phyloP scores from a whole-genome alignment of 2,797 vertebrate species.

The Propithecus perrieri region DNA sequence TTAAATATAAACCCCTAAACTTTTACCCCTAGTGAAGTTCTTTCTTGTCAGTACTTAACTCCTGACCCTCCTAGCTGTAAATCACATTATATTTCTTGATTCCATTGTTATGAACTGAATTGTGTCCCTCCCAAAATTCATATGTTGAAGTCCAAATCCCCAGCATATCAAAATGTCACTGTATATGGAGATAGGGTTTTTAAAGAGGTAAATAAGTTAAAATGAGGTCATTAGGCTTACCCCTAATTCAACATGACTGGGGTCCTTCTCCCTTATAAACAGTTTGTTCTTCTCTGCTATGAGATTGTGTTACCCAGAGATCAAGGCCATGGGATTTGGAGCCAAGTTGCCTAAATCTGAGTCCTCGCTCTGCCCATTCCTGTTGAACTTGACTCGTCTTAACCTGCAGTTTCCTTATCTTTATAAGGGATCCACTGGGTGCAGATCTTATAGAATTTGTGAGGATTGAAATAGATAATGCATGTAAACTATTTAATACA shows the following conservation, averaged over 20 bases:
- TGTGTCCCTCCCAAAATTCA: neutral
- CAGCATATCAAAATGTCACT: neutral
- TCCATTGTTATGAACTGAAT: neutral
- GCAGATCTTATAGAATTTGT: neutral
- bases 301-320: neutral
- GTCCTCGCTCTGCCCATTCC: neutral
- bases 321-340: neutral
- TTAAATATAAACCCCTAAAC: neutral
- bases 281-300: neutral
- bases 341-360: neutral
- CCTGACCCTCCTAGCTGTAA: neutral
- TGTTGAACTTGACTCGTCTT: neutral
- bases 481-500: neutral
- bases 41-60: neutral
- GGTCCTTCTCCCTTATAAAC: neutral
- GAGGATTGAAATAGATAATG: neutral
- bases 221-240: neutral
- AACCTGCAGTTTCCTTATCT: neutral
- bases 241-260: neutral
- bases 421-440: neutral
- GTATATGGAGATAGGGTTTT: neutral
- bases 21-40: neutral
- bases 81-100: neutral
- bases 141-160: neutral
- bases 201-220: neutral